Evolutionary conservation across 2,113 vertebrate genomes (phyloP).

Genomic region (Sorex araneus): DNA sequence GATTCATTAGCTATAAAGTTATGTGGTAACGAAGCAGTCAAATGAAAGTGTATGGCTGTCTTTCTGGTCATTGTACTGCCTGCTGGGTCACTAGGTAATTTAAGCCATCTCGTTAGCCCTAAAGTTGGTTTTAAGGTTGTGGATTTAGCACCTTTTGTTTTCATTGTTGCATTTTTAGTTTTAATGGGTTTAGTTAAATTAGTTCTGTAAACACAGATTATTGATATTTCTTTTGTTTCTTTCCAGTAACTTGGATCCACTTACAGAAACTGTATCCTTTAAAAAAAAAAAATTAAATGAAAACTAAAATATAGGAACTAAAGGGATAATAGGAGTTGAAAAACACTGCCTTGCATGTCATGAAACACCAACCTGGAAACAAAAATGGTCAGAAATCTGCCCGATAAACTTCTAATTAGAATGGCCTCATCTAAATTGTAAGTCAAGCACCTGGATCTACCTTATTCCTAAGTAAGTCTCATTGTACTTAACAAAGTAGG

Average conservation of each 20-base stretch:
- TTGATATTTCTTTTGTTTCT: conserved; percentile 75
- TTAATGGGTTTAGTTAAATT: conserved; percentile 37
- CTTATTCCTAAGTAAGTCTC: not conserved
- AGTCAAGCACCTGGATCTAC: not conserved
- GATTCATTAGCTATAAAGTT: too few species aligned
- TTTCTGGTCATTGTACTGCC: not conserved
- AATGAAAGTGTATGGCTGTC: not conserved
- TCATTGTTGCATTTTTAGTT: conserved; percentile 54
- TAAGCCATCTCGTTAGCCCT: not conserved
- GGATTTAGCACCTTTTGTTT: conserved; percentile 27
- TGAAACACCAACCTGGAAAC: not conserved
- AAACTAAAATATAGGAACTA: conserved; percentile 46
- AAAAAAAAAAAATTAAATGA: conserved; percentile 24
- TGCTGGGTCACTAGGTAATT: not conserved
- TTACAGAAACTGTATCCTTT: conserved; percentile 98
- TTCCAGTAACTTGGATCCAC: conserved; percentile 96
- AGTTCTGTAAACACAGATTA: conserved; percentile 38
- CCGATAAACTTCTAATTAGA: not conserved
- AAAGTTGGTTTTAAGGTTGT: conserved; percentile 43
- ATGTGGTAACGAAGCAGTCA: not conserved
- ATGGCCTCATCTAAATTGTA: not conserved
- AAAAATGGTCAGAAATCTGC: not conserved
- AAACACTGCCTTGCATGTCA: conserved; percentile 19
- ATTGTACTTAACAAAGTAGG: not conserved
- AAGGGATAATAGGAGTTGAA: conserved; percentile 35